These are phyloP conservation scores for Alces alces DNA, from an alignment of 2,113 vertebrate species.

Conservation along the genomic window DNA sequence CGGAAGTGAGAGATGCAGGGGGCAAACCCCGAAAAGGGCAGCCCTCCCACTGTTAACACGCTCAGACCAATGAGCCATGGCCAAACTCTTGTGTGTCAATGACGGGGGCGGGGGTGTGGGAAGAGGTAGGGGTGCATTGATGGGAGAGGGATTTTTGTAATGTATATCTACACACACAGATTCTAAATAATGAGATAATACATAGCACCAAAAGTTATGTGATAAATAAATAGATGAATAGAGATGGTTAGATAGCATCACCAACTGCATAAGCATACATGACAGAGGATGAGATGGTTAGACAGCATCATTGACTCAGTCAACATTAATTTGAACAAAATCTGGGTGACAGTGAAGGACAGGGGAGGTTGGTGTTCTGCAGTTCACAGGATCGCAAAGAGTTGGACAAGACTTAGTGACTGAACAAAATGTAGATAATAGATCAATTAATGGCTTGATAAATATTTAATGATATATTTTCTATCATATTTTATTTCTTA, in stretches of 20 bases:
- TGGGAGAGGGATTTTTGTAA: not conserved
- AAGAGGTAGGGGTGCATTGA: not conserved
- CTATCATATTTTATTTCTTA: not conserved
- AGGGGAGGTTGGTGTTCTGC: not conserved
- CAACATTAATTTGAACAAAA: not conserved
- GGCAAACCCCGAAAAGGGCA: not conserved
- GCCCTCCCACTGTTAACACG: not conserved
- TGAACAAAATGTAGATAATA: not conserved
- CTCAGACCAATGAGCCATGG: not conserved
- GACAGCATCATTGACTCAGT: not conserved
- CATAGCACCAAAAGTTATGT: not conserved
- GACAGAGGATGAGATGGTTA: not conserved
- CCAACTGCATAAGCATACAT: not conserved
- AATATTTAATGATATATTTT: not conserved
- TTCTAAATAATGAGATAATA: not conserved
- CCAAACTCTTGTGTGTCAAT: not conserved
- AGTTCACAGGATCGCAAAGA: not conserved
- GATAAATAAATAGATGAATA: not conserved
- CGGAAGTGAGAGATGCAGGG: not conserved
- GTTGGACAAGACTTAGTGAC: not conserved
- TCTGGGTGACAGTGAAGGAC: not conserved
- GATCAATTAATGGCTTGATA: not conserved
- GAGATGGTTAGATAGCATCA: not conserved
- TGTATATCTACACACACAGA: not conserved
- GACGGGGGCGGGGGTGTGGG: not conserved